phyloP scores from a whole-genome alignment of 2,888 invertebrate genomes.

The Scaptodrosophila latifasciaeformis region DNA sequence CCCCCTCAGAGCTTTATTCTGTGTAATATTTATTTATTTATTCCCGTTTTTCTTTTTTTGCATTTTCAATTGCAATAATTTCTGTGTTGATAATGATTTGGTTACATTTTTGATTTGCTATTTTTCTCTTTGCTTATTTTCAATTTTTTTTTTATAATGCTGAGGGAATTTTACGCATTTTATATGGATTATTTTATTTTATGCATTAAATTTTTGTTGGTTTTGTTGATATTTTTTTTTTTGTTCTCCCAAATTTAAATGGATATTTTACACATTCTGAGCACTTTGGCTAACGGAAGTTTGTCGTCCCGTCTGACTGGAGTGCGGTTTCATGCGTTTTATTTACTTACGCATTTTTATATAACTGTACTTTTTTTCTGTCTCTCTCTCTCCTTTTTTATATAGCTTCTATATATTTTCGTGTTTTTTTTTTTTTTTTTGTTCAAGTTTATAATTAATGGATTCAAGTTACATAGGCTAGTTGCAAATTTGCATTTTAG shows the following conservation, averaged over 20 bases:
- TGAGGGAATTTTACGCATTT: too few species aligned
- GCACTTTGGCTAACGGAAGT: slow-evolving; percentile 51
- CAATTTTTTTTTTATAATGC: not conserved
- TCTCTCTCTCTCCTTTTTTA: too few species aligned
- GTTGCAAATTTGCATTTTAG: slow-evolving; percentile 29
- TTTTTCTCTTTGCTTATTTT: not conserved
- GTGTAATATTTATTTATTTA: slow-evolving; percentile 1
- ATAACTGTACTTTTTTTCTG: too few species aligned
- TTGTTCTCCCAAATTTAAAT: not conserved
- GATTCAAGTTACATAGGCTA: too few species aligned
- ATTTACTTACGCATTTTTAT: slow-evolving; percentile 34
- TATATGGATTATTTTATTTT: too few species aligned
- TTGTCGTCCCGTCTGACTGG: slow-evolving; percentile 38
- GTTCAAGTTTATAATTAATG: slow-evolving; percentile 34
- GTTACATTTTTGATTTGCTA: slow-evolving; percentile 35
- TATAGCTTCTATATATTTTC: slow-evolving; percentile 39
- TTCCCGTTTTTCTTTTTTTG: slow-evolving; percentile 42
- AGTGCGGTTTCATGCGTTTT: slow-evolving; percentile 41
- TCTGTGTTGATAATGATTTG: slow-evolving; percentile 42
- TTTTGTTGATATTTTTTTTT: not conserved
- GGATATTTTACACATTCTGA: too few species aligned
- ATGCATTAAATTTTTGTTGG: too few species aligned
- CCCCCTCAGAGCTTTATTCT: not conserved
- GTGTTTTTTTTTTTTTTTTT: slow-evolving; percentile 46
- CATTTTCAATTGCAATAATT: too few species aligned